Evolutionary conservation across 2,888 invertebrate species (phyloP).

Genomic region (Artemia sinica): DNA sequence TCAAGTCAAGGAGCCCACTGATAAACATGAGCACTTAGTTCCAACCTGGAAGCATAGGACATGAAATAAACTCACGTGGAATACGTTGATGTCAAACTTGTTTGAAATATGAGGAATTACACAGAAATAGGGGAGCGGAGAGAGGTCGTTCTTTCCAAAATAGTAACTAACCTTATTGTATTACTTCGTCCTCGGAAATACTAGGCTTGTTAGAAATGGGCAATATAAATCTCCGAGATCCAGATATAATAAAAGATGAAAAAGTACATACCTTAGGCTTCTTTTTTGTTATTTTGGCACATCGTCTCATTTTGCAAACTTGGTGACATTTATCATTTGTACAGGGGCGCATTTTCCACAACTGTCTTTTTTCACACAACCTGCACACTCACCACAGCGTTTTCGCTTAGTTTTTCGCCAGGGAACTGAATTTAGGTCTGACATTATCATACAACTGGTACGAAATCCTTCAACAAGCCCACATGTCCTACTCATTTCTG

Average conservation of each 20-base stretch:
- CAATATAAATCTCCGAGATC: not conserved
- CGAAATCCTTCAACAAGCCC: constrained; percentile 41
- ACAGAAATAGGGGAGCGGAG: too few species aligned
- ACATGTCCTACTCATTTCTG: constrained; percentile 41
- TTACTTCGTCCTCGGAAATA: too few species aligned
- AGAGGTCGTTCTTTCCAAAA: too few species aligned
- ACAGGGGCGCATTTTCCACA: constrained; percentile 86
- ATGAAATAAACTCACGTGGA: too few species aligned
- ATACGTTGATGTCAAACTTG: too few species aligned
- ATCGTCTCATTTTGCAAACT: constrained; percentile 84
- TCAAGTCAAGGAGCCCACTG: too few species aligned
- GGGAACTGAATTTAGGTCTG: not conserved
- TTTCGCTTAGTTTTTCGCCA: constrained; percentile 65
- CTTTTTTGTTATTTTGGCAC: constrained; percentile 86
- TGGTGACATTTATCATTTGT: constrained; percentile 87
- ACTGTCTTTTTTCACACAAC: constrained; percentile 85
- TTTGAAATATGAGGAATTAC: too few species aligned
- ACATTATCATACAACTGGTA: not conserved
- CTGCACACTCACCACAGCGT: constrained; percentile 83
- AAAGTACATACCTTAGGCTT: constrained; percentile 47
- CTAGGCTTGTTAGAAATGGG: too few species aligned
- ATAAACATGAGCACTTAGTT: too few species aligned
- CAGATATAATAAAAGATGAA: constrained; percentile 9
- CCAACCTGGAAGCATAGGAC: too few species aligned
- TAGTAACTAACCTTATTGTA: too few species aligned